Evolutionary conservation across 2,888 invertebrate genomes (phyloP), one percentile per base, ranked within the genome.

Genomic region (Pasiphila rectangulata): DNA sequence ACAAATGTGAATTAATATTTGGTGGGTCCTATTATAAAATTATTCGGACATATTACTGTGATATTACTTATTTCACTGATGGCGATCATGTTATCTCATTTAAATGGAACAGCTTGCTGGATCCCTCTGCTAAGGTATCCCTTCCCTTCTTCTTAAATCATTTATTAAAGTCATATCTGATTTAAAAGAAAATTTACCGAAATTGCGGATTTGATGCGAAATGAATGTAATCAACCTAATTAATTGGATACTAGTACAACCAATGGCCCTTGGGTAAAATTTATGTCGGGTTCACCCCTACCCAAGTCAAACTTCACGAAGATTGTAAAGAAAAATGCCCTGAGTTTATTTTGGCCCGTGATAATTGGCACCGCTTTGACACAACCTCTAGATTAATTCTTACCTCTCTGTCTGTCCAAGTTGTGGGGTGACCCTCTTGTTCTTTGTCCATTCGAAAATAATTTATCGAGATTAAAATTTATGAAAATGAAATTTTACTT

Each of bases 371-470:
- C 53, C 59, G 63, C 60, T 68, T 62, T 66, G 69, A 69, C 68
- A 69, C n/a, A n/a, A n/a, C n/a, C n/a, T n/a, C 72, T 64, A 64
- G 63, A 75, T 70, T 72, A 73, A 72, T 75, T 72, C 57, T 69
- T 64, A 72, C 69, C 67, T 70, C 65, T 64, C 59, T 52, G 61
- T 60, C 62, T 63, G 61, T 57, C 51, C 56, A 57, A 47, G 50
- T 55, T 48, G 56, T 19, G 24, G 34, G n/a, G n/a, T n/a, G n/a
- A n/a, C n/a, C 53, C 48, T 60, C 64, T 63, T 64, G 63, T 67
- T 63, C 65, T 58, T 54, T 61, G 57, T 60, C 57, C 62, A 61
- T 63, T 71, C 60, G 59, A 64, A 69, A 67, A 67, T 73, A 69
- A 72, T 72, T 74, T 71, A 73, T 70, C 61, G 64, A 64, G 67